phyloP scores from a whole-genome alignment of 2,888 invertebrate species.

The Entomobrya proxima region DNA sequence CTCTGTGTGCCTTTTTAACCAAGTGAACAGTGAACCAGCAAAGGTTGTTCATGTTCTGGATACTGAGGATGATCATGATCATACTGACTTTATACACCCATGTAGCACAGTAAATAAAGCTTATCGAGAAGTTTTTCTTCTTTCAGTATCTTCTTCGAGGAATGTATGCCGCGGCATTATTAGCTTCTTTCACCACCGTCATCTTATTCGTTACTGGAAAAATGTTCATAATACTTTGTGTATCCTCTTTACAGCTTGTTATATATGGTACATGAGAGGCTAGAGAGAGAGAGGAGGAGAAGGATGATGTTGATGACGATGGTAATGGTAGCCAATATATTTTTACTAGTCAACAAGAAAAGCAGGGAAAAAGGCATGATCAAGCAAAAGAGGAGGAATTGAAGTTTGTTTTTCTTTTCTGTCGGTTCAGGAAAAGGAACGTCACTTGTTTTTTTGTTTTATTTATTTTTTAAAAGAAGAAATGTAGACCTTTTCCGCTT shows the following conservation, averaged over 20 bases:
- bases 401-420: not conserved
- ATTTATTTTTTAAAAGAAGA: not conserved
- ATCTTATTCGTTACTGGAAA: not conserved
- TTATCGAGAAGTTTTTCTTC: not conserved
- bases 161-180: not conserved
- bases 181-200: not conserved
- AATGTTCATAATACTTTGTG: not conserved
- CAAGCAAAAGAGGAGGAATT: not conserved
- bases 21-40: conserved; percentile 7
- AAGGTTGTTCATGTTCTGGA: not conserved
- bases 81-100: not conserved
- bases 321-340: conserved; percentile 33
- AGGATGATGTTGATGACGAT: too few relatives aligned
- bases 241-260: not conserved
- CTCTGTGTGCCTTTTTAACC: not conserved
- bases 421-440: not conserved
- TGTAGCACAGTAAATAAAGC: conserved; percentile 1
- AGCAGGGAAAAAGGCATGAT: not conserved
- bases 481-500: not conserved
- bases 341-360: conserved; percentile 25
- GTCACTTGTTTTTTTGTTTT: conserved; percentile 4
- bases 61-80: not conserved
- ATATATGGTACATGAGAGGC: not conserved
- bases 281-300: not conserved
- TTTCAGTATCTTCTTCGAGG: not conserved